Base-by-base conservation (phyloP, 2,797 vertebrate genomes). In the Gila robusta region DNA sequence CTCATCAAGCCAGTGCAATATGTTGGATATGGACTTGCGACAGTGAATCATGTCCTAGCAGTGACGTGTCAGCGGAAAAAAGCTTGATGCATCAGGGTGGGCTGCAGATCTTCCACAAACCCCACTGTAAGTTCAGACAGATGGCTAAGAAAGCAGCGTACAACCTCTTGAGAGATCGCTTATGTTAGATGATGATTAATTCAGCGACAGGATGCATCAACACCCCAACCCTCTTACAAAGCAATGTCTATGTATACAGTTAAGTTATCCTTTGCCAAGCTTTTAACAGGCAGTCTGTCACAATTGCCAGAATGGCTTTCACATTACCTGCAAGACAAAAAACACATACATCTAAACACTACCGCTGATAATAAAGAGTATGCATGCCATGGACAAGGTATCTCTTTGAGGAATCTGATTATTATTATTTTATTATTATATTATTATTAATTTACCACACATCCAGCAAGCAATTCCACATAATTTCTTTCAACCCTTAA, bases 101-200 rank as follows among this genome's bases (percentile, higher is more conserved):
- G 72, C 76, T 52, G 62, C 69, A 81, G 77, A 79, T 79, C 70
- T 69, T 72, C 49, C 59, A 59, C 39, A 83, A 79, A 77, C 16
- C 82, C 76, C 44, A 16, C 17, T 41, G 23, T 69, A 70, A 86
- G 67, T 88, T 56, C 82, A 84, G 28, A 82, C 80, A 88, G 81
- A 86, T 86, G 82, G 69, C 69, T 80, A 44, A 26, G 59, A 64
- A 67, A 79, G 83, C 83, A 56, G 66, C 59, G 62, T 14, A 35
- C 83, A 67, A 73, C 62, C 79, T 79, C 73, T 47, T 78, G 79
- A 88, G 49, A 78, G 83, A 41, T 67, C 19, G 26, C 79, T 82
- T 78, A 82, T 82, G 76, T 79, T 83, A 79, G 77, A 79, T 80
- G 26, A 74, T 59, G 70, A 49, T 76, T 81, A 81, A 81, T 86